These are phyloP conservation scores for Camponotus fellah DNA, from an alignment of 2,888 invertebrate genomes.

Conservation along the genomic window DNA sequence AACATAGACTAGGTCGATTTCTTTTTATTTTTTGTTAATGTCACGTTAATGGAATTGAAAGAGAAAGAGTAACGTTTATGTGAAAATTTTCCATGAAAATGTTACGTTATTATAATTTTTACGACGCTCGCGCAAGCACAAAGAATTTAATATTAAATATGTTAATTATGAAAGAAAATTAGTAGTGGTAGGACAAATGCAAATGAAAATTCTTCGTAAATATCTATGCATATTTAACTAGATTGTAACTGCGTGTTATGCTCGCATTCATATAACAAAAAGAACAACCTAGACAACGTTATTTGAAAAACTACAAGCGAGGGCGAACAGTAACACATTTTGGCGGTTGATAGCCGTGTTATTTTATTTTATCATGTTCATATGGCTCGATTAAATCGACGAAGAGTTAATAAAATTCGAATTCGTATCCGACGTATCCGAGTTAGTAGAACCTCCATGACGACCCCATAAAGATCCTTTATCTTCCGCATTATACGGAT, in stretches of 20 bases:
- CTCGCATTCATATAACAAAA: neutral
- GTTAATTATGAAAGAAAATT: constrained; percentile 25
- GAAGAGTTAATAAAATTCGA: constrained; percentile 40
- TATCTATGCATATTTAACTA: neutral
- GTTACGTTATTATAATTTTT: constrained; percentile 22
- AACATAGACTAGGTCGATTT: neutral
- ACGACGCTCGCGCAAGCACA: neutral
- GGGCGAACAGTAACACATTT: neutral
- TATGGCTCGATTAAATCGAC: constrained; percentile 8
- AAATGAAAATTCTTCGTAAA: constrained; percentile 9
- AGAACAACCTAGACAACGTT: neutral
- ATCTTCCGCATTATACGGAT: neutral
- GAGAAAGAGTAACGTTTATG: neutral
- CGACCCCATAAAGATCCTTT: constrained; percentile 25
- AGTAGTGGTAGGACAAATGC: neutral
- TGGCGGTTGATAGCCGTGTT: neutral
- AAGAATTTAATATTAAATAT: constrained; percentile 5
- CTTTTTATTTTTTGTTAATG: neutral
- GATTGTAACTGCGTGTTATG: neutral
- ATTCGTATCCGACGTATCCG: neutral
- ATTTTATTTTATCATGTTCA: constrained; percentile 6
- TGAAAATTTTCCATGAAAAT: neutral
- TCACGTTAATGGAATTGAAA: neutral
- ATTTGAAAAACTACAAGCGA: neutral
- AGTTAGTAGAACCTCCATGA: neutral